Conservation (phyloP, 2,888 invertebrate species). For the Hydroisotoma schaefferi region DNA sequence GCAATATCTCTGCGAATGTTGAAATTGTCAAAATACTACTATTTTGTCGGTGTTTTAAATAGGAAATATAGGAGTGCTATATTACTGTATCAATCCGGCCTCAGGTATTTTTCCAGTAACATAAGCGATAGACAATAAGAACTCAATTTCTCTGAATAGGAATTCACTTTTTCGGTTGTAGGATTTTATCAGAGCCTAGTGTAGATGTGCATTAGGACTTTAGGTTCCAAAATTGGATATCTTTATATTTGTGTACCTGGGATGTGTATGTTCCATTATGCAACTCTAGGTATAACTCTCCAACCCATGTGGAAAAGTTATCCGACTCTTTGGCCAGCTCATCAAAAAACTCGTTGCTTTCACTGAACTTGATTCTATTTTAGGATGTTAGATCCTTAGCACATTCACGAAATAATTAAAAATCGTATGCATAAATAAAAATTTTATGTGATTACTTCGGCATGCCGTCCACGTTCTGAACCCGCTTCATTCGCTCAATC, state of each 20-base stretch:
- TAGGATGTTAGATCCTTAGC: too few relatives aligned
- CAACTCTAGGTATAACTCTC: constrained; percentile 57
- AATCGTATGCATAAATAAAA: too few relatives aligned
- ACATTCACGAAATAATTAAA: too few relatives aligned
- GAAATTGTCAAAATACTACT: too few relatives aligned
- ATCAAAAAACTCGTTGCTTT: constrained; percentile 50
- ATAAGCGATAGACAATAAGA: constrained; percentile 48
- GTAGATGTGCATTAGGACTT: too few relatives aligned
- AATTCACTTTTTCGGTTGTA: constrained; percentile 37
- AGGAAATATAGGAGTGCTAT: background rate
- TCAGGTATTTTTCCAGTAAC: constrained; percentile 17
- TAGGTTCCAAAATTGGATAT: too few relatives aligned
- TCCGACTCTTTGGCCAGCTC: constrained; percentile 49
- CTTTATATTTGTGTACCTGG: too few relatives aligned
- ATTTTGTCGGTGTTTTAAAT: too few relatives aligned
- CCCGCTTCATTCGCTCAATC: constrained; percentile 52
- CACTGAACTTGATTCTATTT: constrained; percentile 48
- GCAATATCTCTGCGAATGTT: constrained; percentile 34
- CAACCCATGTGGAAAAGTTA: constrained; percentile 55
- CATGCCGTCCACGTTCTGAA: constrained; percentile 54
- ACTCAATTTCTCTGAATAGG: constrained; percentile 51
- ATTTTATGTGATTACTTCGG: constrained; percentile 54
- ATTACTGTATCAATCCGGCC: too few relatives aligned
- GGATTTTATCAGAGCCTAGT: constrained; percentile 27
- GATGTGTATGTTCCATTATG: constrained; percentile 59